phyloP scores from a whole-genome alignment of 2,888 invertebrate species.

The Priocnemis perturbator region DNA sequence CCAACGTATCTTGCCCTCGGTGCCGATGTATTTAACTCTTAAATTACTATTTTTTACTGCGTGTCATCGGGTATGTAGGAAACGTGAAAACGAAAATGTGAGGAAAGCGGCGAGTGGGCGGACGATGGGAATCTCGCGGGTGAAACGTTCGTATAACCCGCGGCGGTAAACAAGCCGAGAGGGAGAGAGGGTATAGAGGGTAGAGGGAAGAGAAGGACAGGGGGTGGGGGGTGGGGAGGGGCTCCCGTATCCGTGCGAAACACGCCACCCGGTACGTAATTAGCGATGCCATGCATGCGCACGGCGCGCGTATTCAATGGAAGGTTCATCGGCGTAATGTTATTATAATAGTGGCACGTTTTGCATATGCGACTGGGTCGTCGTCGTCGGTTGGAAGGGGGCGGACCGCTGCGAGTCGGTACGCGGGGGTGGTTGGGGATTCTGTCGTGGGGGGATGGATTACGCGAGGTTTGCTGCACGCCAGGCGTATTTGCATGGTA shows the following conservation, averaged over 20 bases:
- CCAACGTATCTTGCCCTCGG: too few species aligned
- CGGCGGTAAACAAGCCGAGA: too few species aligned
- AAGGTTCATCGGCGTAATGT: slow-evolving; percentile 73
- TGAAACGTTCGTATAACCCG: too few species aligned
- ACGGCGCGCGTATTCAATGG: slow-evolving; percentile 66
- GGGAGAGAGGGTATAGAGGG: too few species aligned
- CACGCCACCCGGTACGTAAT: slow-evolving; percentile 64
- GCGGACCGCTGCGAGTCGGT: background rate
- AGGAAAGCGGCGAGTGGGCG: background rate
- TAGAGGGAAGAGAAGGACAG: slow-evolving; percentile 18
- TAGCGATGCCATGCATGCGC: slow-evolving; percentile 69
- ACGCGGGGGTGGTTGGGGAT: slow-evolving; percentile 2
- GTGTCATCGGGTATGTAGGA: slow-evolving; percentile 4
- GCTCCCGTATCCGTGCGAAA: slow-evolving; percentile 34
- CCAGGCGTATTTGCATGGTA: slow-evolving; percentile 70
- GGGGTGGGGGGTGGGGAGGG: slow-evolving; percentile 8
- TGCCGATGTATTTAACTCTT: too few species aligned
- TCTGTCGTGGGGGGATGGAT: slow-evolving; percentile 32
- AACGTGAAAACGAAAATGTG: slow-evolving; percentile 14
- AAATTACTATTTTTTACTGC: background rate
- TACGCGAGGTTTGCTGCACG: slow-evolving; percentile 57
- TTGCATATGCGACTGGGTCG: slow-evolving; percentile 67
- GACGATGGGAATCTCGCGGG: too few species aligned
- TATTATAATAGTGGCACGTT: slow-evolving; percentile 72
- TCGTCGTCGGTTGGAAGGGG: slow-evolving; percentile 4